Conservation (phyloP, 2,797 vertebrate genomes). For the Malurus leucopterus region DNA sequence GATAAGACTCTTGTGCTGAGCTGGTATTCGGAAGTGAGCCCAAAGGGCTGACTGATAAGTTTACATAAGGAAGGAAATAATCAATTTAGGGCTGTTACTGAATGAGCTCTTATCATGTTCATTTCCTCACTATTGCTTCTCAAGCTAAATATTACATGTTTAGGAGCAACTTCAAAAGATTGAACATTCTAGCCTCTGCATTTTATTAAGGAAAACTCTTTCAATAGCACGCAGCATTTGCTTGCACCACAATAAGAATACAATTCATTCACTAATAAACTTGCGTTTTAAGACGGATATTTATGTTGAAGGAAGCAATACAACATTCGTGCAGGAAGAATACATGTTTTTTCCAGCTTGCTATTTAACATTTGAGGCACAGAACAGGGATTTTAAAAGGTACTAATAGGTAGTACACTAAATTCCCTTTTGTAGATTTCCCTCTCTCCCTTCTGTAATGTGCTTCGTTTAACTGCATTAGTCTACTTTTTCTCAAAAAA, state of each 20-base stretch:
- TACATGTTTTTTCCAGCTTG: background rate
- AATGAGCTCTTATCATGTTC: slow-evolving; percentile 83
- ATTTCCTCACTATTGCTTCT: slow-evolving; percentile 83
- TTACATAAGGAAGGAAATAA: slow-evolving; percentile 96
- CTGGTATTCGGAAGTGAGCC: slow-evolving; percentile 83
- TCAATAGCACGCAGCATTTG: slow-evolving; percentile 37
- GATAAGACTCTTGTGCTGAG: slow-evolving; percentile 83
- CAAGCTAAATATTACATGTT: slow-evolving; percentile 85
- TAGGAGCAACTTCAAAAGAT: slow-evolving; percentile 72
- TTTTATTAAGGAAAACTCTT: slow-evolving; percentile 57
- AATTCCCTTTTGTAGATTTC: background rate
- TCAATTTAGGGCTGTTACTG: slow-evolving; percentile 90
- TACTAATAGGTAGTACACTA: background rate
- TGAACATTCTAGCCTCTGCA: slow-evolving; percentile 37
- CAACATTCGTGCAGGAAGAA: background rate
- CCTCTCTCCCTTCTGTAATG: background rate
- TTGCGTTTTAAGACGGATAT: background rate
- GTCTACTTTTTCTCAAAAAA: background rate
- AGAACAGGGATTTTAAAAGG: background rate
- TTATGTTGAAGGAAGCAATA: background rate
- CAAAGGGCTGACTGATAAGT: slow-evolving; percentile 80
- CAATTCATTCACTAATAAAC: background rate
- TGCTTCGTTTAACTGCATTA: background rate
- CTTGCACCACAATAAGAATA: background rate
- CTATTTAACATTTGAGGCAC: background rate